Percentiles rank a stretch among this genome's conserved stretches.
phyloP scores from a whole-genome alignment of 2,797 vertebrate genomes.

The Lophius americanus region DNA sequence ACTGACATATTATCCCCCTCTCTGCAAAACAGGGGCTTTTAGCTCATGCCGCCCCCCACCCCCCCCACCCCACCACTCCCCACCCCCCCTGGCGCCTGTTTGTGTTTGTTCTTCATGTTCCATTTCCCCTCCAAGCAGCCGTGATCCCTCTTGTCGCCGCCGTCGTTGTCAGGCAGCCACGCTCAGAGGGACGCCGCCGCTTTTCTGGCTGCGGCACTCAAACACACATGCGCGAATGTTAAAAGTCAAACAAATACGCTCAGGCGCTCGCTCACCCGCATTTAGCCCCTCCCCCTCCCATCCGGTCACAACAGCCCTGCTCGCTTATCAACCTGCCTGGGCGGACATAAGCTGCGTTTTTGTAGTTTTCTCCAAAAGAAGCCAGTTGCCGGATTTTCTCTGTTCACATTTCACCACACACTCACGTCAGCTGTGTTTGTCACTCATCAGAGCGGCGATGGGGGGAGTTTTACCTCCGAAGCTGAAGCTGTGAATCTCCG shows the following conservation, averaged over 20 bases:
- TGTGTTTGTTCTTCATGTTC: conserved; percentile 77
- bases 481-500: background rate
- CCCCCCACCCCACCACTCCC: no score
- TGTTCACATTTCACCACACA: no score
- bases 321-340: no score
- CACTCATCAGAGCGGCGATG: no score
- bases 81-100: conserved; percentile 51
- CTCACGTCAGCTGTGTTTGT: no score
- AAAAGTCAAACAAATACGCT: conserved; percentile 51
- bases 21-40: conserved; percentile 39
- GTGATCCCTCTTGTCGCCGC: conserved; percentile 66
- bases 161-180: conserved; percentile 63
- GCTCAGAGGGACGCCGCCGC: conserved; percentile 54
- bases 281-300: conserved; percentile 12
- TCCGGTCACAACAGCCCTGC: no score
- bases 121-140: conserved; percentile 70
- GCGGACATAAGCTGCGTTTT: no score
- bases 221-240: conserved; percentile 23
- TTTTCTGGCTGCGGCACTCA: conserved; percentile 31
- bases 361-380: no score
- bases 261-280: conserved; percentile 31
- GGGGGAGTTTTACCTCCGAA: no score
- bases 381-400: no score
- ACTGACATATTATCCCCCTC: conserved; percentile 66
- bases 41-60: no score